Base-by-base conservation (phyloP, 2,797 vertebrate species). In the Manis crassicaudata region DNA sequence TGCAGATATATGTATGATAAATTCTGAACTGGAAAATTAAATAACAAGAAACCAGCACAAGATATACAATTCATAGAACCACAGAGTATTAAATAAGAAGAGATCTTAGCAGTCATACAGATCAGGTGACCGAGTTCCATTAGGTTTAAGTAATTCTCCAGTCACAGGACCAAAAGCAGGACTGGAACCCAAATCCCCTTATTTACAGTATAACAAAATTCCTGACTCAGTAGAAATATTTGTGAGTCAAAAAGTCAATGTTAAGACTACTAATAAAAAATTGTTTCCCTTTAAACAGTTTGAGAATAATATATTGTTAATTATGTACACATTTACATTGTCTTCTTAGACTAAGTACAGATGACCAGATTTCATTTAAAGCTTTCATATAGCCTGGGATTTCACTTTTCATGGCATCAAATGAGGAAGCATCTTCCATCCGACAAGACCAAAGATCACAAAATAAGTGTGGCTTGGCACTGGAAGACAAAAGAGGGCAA, bases 161-260 rank as follows among this genome's bases (percentile, higher is more conserved):
- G 21, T 75, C 52, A 70, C 0, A 85, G 20, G 23, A 18, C 25
- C 32, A 91, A 75, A 93, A 60, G 60, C 25, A 91, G 7, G 43
- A 11, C 81, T 80, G 84, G 79, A 70, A 92, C 25, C 54, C 37
- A 95, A 52, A 7, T 54, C 6, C 9, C 11, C 27, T 80, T 83
- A 43, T 58, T 93, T 83, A 65, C 9, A 18, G 4, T 46, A 37
- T 58, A 80, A 63, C 12, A 92, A 94, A 50, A 90, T 84, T 56
- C 27, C 37, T 85, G 43, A 81, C 14, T 27, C 90, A 92, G 29
- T 21, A 75, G 89, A 97, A 88, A 79, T 35, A 32, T 17, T 86
- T 92, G n/a, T 88, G 46, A 91, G 75, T 62, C 40, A 12, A 96
- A 97, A 95, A 89, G 2, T 25, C 32, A 83, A 84, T 88, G 52